Evolutionary conservation across 2,797 vertebrate genomes (phyloP), one percentile per base, ranked within the genome.

Genomic region (Cyprinella venusta): DNA sequence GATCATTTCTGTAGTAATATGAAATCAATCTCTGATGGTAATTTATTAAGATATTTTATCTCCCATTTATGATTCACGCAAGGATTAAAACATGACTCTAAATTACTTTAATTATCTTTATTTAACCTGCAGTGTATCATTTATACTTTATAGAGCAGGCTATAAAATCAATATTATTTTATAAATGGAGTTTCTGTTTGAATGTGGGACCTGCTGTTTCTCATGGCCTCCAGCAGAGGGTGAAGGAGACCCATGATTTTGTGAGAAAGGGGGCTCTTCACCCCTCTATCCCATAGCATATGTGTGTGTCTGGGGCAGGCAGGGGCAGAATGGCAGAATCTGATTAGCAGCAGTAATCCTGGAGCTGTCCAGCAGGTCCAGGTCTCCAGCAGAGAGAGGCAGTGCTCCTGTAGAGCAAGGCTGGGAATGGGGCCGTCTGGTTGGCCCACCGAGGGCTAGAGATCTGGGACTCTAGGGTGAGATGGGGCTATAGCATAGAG

Each of bases 281-380:
- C 87, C 85, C 83, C 79, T 89, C 88, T 88, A 85, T 88, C 91
- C 90, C 86, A 65, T 90, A 93, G 91, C 93, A 93, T 92, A 93
- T 94, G 92, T 92, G 91, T 91, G 87, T 91, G 90, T 92, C 90
- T 92, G 90, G 91, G 91, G 45, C 89, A 85, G 89, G 90, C 79
- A 69, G 90, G 92, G 91, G 90, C 88, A 92, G 94, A 94, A 90
- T 90, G 95, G 93, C 93, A 96, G 54, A 59, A 59, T 97, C 96
- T 96, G 95, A 96, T 96, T 95, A 96, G 95, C 95, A 94, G 94
- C 93, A 92, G 92, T 96, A 96, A 97, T 97, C 97, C 96, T 93
- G 88, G 92, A 94, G 96, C 93, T 94, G 94, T 95, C 93, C 92
- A 91, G 91, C 90, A 87, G 90, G 95, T 94, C 94, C 94, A 92